A percentile compares a stretch with the other conserved stretches of the same genome.
Conservation (phyloP, 2,797 vertebrate species). For the Xerus rutilus region DNA sequence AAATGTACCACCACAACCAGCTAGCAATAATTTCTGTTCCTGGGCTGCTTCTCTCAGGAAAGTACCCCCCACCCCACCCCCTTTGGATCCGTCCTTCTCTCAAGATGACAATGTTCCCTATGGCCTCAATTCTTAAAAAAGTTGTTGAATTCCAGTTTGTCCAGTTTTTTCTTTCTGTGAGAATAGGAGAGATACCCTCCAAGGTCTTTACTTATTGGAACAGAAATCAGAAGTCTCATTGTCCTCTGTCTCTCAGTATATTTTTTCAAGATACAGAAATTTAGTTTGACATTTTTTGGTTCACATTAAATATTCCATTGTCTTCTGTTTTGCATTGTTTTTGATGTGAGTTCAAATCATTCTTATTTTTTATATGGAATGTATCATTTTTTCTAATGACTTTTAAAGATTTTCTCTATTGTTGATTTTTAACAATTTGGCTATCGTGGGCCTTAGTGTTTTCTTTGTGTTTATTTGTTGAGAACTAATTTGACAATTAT, state of each 20-base stretch:
- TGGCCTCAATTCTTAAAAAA: neutral
- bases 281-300: neutral
- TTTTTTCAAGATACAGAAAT: constrained; percentile 2
- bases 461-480: neutral
- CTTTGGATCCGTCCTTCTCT: neutral
- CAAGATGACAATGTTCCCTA: neutral
- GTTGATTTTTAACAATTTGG: neutral
- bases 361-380: neutral
- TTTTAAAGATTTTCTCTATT: constrained; percentile 22
- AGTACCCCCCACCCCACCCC: too few species aligned
- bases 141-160: neutral
- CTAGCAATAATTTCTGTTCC: neutral
- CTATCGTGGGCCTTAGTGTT: neutral
- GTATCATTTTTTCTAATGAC: neutral
- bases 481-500: neutral
- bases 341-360: neutral
- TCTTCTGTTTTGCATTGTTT: neutral
- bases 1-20: too few species aligned
- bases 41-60: neutral
- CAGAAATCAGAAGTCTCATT: neutral
- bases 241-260: neutral
- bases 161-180: neutral
- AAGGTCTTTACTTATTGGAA: neutral
- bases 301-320: neutral
- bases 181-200: neutral